These are phyloP conservation scores for Drosophila orosa DNA, from an alignment of 1,140 invertebrate species.

Conservation along the genomic window DNA sequence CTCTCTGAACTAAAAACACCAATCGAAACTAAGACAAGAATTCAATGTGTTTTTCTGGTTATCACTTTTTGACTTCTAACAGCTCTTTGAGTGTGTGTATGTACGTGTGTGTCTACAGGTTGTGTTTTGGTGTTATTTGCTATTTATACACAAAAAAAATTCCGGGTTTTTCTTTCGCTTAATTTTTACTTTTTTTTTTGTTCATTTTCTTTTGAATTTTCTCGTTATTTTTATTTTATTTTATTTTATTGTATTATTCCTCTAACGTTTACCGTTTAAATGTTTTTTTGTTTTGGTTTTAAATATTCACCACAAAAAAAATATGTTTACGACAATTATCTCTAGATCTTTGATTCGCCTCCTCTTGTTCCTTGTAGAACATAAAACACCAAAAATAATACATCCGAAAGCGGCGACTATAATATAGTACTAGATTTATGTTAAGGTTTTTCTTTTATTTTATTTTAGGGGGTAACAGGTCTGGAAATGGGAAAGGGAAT, in stretches of 20 bases:
- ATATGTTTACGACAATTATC: conserved; percentile 42
- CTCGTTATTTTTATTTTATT: neutral
- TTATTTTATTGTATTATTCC: conserved; percentile 39
- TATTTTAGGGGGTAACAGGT: neutral
- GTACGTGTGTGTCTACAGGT: conserved; percentile 25
- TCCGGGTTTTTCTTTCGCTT: conserved; percentile 15
- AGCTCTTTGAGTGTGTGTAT: conserved; percentile 39
- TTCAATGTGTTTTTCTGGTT: conserved; percentile 19
- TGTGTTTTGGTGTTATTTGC: conserved; percentile 55
- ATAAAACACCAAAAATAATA: conserved; percentile 43
- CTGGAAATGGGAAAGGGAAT: conserved; percentile 5
- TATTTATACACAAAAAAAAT: conserved; percentile 63
- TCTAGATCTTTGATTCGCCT: conserved; percentile 45
- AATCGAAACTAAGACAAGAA: conserved; percentile 19
- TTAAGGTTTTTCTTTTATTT: neutral
- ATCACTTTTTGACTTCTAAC: conserved; percentile 52
- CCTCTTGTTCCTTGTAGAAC: conserved; percentile 7
- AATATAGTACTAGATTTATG: conserved; percentile 45
- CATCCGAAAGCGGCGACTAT: conserved; percentile 50
- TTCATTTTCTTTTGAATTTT: neutral
- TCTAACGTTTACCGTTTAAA: conserved; percentile 55
- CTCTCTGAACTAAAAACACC: conserved; percentile 10
- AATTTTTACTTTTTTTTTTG: conserved; percentile 10
- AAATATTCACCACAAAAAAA: conserved; percentile 43
- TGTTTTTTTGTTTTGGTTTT: conserved; percentile 1